Evolutionary conservation across 2,797 vertebrate genomes (phyloP), one percentile per base, ranked within the genome.

Genomic region (Onychomys torridus): DNA sequence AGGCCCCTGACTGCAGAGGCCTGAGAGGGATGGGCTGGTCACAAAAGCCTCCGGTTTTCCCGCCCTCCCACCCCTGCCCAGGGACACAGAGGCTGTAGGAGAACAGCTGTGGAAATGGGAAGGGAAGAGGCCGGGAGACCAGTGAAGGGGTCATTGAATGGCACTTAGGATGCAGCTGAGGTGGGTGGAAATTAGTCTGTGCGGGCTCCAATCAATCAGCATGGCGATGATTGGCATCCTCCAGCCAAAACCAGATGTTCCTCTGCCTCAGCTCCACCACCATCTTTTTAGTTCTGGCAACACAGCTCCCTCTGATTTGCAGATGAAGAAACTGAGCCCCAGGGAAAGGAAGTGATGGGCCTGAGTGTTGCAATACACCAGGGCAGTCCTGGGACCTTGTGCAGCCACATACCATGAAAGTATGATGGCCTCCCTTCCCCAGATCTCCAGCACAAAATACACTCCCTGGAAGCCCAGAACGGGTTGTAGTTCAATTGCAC

Each of bases 281-380:
- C 73, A 16, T 90, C 57, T 92, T 81, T 76, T 90, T 57, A 75
- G 67, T 78, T 67, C n/a, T 2, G 0, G 90, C 43, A 37, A 61
- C 43, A 2, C 12, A 13, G 25, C n/a, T 29, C 12, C 49, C 81
- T 82, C 34, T 57, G 34, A 89, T 63, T 84, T 59, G 55, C 34
- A 85, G 52, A 90, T 21, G 34, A 78, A 89, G 84, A 91, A 92
- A 93, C 79, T 12, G 90, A 96, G 84, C 52, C 67, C 43, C 88
- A 11, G 2, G 25, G 46, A 89, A 57, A 84, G 29, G 55, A 85
- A 46, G 55, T 40, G 59, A 29, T 0, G 2, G 29, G 14, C 32
- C 34, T 40, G n/a, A 63, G 21, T 27, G 5, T 13, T 25, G 21
- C 59, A 57, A 17, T 25, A 76, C 29, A 29, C n/a, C 27, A 46